phyloP scores from a whole-genome alignment of 2,113 vertebrate genomes.

The Sitta europaea region DNA sequence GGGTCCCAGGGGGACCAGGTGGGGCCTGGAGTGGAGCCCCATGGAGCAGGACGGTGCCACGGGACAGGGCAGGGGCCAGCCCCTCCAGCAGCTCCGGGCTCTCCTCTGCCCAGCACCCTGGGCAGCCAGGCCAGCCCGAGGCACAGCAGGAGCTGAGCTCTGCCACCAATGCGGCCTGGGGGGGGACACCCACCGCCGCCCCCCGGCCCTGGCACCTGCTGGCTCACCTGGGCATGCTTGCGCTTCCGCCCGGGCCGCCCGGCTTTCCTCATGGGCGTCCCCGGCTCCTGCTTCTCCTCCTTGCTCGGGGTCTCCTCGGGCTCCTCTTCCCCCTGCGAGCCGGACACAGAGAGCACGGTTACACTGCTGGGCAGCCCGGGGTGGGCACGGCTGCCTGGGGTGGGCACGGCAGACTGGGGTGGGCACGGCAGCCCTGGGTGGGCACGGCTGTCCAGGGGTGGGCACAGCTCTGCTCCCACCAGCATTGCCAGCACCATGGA shows the following conservation, averaged over 20 bases:
- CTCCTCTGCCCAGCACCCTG: not conserved
- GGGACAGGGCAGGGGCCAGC: not conserved
- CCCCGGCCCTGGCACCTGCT: not conserved
- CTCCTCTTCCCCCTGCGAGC: constrained; percentile 82
- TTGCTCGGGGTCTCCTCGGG: constrained; percentile 75
- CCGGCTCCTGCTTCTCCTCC: constrained; percentile 81
- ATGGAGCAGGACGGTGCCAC: fast-evolving
- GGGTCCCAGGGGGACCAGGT: too few species aligned
- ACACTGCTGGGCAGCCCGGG: fast-evolving
- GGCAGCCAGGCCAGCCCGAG: not conserved
- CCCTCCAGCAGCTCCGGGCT: fast-evolving
- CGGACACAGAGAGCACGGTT: constrained; percentile 6
- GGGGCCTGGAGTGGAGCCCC: fast-evolving
- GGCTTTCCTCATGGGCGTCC: constrained; percentile 77
- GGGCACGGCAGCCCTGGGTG: too few species aligned
- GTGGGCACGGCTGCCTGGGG: too few species aligned
- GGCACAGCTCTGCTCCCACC: fast-evolving
- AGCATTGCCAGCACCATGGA: fast-evolving
- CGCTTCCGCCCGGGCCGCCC: constrained; percentile 87
- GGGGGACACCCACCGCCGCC: not conserved
- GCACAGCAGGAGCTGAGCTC: not conserved
- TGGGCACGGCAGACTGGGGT: too few species aligned
- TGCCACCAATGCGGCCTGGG: fast-evolving
- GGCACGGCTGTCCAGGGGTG: too few species aligned
- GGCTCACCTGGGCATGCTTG: constrained; percentile 87